A percentile compares a stretch with the other conserved stretches of the same genome.
These are phyloP conservation scores for Megalurothrips usitatus DNA, from an alignment of 2,888 invertebrate species.

Conservation along the genomic window DNA sequence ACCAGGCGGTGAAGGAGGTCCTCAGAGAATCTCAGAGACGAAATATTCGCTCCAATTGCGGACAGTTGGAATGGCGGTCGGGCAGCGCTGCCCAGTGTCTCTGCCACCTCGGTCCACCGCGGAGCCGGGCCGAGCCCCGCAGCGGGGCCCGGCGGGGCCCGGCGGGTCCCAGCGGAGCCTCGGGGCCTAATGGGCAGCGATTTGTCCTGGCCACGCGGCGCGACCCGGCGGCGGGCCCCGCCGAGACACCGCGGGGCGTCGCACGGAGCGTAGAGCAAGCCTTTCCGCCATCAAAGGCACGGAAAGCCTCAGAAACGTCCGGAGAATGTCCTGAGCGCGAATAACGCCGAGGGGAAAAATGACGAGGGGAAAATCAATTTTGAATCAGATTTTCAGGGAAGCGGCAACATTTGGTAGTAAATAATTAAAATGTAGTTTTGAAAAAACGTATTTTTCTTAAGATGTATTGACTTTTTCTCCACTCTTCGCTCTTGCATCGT, in stretches of 20 bases:
- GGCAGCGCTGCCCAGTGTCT: not conserved
- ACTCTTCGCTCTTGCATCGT: no score
- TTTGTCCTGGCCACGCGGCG: not conserved
- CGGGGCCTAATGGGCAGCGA: not conserved
- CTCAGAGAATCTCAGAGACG: not conserved
- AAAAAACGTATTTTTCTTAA: no score
- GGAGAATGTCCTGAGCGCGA: no score
- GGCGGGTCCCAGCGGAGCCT: not conserved
- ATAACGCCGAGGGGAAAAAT: no score
- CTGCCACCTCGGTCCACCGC: slow-evolving; percentile 1
- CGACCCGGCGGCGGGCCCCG: not conserved
- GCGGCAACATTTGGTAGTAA: no score
- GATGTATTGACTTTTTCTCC: no score
- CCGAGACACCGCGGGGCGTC: not conserved
- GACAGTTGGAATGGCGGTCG: not conserved
- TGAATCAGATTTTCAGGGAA: no score
- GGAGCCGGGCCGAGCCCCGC: not conserved
- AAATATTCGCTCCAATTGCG: slow-evolving; percentile 23
- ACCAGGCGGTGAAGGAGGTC: not conserved
- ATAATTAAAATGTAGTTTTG: no score
- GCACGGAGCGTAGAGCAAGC: not conserved
- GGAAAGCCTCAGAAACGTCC: no score
- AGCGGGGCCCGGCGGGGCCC: not conserved
- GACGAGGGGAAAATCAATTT: no score
- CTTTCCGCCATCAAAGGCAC: no score